phyloP scores from a whole-genome alignment of 2,888 invertebrate species.

The Agrilus mali region DNA sequence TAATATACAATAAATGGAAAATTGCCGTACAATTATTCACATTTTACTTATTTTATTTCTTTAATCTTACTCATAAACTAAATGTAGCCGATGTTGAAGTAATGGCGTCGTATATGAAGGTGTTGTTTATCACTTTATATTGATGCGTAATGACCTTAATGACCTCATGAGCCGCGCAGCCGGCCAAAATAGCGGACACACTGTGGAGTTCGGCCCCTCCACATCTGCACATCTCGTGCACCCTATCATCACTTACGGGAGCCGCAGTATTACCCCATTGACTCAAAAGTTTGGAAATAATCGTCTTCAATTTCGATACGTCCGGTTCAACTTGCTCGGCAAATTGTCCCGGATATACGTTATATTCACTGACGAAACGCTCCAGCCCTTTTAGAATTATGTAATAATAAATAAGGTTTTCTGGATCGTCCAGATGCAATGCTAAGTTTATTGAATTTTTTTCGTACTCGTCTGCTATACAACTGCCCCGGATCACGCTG shows the following conservation, averaged over 20 bases:
- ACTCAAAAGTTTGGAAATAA: constrained; percentile 52
- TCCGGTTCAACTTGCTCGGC: constrained; percentile 80
- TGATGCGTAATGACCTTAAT: constrained; percentile 93
- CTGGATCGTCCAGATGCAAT: constrained; percentile 57
- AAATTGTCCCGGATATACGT: constrained; percentile 80
- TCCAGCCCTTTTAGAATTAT: constrained; percentile 84
- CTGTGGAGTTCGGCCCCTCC: constrained; percentile 93
- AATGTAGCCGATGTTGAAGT: constrained; percentile 75
- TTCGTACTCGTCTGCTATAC: constrained; percentile 72
- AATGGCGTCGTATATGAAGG: constrained; percentile 89
- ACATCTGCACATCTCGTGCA: constrained; percentile 91
- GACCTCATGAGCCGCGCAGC: constrained; percentile 89
- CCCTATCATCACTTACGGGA: constrained; percentile 70
- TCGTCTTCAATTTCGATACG: constrained; percentile 71
- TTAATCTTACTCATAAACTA: constrained; percentile 10
- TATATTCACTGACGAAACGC: constrained; percentile 77
- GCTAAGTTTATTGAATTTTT: constrained; percentile 25
- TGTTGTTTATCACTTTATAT: constrained; percentile 92
- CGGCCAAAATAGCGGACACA: constrained; percentile 74
- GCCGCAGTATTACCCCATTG: constrained; percentile 75
- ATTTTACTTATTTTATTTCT: too few relatives aligned
- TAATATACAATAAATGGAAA: too few relatives aligned
- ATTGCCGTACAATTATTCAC: too few relatives aligned
- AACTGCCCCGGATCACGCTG: constrained; percentile 64
- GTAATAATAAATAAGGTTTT: constrained; percentile 80